phyloP scores from a whole-genome alignment of 2,888 invertebrate genomes.

The Drosophila suboccidentalis region DNA sequence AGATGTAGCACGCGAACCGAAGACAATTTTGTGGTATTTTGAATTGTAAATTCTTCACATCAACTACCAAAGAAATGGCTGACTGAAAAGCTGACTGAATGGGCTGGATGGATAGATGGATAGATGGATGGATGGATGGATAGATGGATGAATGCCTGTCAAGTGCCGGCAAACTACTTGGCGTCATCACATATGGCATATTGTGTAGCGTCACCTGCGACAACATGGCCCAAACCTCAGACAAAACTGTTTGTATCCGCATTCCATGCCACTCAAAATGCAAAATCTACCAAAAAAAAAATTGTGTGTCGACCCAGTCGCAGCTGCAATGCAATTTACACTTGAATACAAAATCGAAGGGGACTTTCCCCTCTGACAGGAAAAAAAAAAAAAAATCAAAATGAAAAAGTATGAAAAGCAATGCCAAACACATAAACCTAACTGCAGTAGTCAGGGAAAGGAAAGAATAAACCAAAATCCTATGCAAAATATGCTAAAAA shows the following conservation, averaged over 20 bases:
- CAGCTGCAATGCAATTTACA: slow-evolving; percentile 81
- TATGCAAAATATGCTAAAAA: slow-evolving; percentile 71
- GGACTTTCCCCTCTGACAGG: slow-evolving; percentile 8
- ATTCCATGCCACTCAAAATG: slow-evolving; percentile 69
- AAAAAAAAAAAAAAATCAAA: slow-evolving; percentile 1
- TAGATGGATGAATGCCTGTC: slow-evolving; percentile 52
- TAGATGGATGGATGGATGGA: slow-evolving; percentile 21
- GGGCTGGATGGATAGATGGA: slow-evolving; percentile 23
- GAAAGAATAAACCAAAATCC: slow-evolving; percentile 18
- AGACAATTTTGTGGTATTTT: slow-evolving; percentile 77
- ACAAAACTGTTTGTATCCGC: slow-evolving; percentile 53
- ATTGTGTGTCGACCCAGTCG: slow-evolving; percentile 50
- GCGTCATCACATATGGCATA: slow-evolving; percentile 60
- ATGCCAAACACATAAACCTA: slow-evolving; percentile 61
- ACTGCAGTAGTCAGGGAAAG: slow-evolving; percentile 22
- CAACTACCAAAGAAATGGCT: slow-evolving; percentile 55
- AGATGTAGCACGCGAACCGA: slow-evolving; percentile 65
- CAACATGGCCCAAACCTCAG: slow-evolving; percentile 60
- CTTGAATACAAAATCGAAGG: slow-evolving; percentile 71
- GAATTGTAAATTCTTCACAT: slow-evolving; percentile 77
- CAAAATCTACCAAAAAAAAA: slow-evolving; percentile 64
- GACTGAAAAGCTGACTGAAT: slow-evolving; percentile 41
- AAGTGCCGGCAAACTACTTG: slow-evolving; percentile 70
- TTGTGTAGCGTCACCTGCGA: slow-evolving; percentile 64
- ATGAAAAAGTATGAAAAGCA: slow-evolving; percentile 12